Base-by-base conservation (phyloP, 2,797 vertebrate species). In the Malurus splendens region DNA sequence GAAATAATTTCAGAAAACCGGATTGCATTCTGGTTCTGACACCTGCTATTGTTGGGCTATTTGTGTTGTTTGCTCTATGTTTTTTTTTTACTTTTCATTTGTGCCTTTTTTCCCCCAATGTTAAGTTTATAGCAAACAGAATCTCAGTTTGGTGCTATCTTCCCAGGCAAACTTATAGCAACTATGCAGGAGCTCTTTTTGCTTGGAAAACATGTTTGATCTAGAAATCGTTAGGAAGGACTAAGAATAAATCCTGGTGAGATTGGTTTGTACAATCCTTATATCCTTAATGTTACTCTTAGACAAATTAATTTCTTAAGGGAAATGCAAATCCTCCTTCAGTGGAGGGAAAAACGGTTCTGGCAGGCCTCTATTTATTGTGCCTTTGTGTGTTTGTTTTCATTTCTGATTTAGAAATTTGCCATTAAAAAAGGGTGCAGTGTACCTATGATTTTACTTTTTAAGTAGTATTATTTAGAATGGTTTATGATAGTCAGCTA, bases 131-230 rank as follows among this genome's bases (percentile, higher is more conserved):
- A 80, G 64, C 50, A 87, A 78, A 86, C 73, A 91, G 79, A 85
- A 64, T 93, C 66, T 90, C 84, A 93, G 70, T 91, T 91, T 91
- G 84, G 55, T 86, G 7, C 60, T 89, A 27, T 68, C 62, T 90
- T 94, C 84, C 77, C 71, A 89, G 79, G 77, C 76, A 91, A 78
- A 89, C 74, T 78, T 87, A 54, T 12, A 90, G 70, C 82, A 93
- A 18, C 76, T 90, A 50, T 79, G 76, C 89, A 90, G 79, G 66
- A 90, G 45, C 60, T 92, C 71, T 90, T 90, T 95, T 70, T 90
- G 87, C 83, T 91, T 95, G 88, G 83, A 94, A 92, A 90, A 83
- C 83, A 83, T 80, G 52, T 91, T 94, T 91, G 66, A 50, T 91
- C 30, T 93, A 91, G 66, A 91, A 94, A 87, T 90, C 15, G 0